phyloP scores from a whole-genome alignment of 2,888 invertebrate genomes.

The Protophormia terraenovae region DNA sequence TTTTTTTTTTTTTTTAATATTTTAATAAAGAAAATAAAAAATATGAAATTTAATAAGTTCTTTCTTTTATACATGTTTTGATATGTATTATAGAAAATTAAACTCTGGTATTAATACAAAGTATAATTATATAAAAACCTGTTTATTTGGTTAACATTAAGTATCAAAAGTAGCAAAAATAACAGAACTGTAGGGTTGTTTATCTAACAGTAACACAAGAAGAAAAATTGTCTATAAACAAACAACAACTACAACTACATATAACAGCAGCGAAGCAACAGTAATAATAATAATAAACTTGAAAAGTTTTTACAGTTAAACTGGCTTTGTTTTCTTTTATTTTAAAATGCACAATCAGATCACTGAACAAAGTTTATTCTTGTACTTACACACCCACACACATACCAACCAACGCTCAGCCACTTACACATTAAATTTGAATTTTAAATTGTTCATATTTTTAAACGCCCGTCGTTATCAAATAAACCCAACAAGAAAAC shows the following conservation, averaged over 20 bases:
- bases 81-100: no score
- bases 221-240: slow-evolving; percentile 10
- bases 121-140: no score
- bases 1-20: no score
- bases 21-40: no score
- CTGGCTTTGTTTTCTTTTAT: background rate
- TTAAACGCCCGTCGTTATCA: background rate
- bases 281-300: background rate
- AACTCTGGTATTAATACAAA: no score
- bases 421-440: slow-evolving; percentile 25
- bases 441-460: slow-evolving; percentile 22
- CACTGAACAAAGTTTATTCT: no score
- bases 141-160: no score
- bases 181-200: no score
- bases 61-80: no score
- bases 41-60: no score
- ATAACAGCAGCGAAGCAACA: background rate
- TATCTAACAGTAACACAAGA: background rate
- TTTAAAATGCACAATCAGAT: background rate
- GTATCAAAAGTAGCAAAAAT: no score
- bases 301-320: slow-evolving; percentile 1
- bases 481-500: background rate
- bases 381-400: background rate
- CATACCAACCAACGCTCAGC: background rate
- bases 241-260: background rate